Base-by-base conservation (phyloP, 1,140 invertebrate species). In the Drosophila ercepeae region DNA sequence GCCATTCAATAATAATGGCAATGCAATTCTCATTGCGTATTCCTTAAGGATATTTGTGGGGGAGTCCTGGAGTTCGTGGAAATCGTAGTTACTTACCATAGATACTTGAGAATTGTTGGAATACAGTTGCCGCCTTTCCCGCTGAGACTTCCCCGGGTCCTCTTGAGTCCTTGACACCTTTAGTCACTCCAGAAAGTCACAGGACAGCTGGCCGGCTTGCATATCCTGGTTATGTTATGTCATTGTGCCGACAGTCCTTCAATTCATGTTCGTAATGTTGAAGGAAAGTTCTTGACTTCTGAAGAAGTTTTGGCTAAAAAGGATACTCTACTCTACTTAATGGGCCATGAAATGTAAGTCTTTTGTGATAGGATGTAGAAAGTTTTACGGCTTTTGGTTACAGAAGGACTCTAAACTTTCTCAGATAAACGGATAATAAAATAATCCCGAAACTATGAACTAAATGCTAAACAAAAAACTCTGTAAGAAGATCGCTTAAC, bases 1-100 rank as follows among this genome's bases (percentile, higher is more conserved):
- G 50, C 41, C 11, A 58, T 78, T 79, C 60, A 75, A 59, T 51
- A 52, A 36, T 51, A 48, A 73, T 64, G 59, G 46, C 63, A 69
- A 68, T 42, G 41, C 69, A 21, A 67, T 86, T 57, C 48, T 39
- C 42, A 50, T 61, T 72, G 46, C 64, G 21, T 68, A 67, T 67
- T 67, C 64, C 61, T 53, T 32, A 2, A 67, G 64, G 64, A 63
- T 63, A 7, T n/a, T 9, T 36, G 54, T 58, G 63, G 60, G 59
- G 59, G 63, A 34, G 39, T 32, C 32, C 14, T 61, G 55, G n/a
- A n/a, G 16, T 68, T 68, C 61, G 48, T 67, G 64, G 64, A 68
- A 67, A 67, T 50, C 63, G 0, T 11, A 25, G 29, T 36, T 55
- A n/a, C 18, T 46, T 19, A 19, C 44, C 23, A 61, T 39, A 36